Evolutionary conservation across 2,113 vertebrate genomes (phyloP).

Genomic region (Oxygymnocypris stewartii): DNA sequence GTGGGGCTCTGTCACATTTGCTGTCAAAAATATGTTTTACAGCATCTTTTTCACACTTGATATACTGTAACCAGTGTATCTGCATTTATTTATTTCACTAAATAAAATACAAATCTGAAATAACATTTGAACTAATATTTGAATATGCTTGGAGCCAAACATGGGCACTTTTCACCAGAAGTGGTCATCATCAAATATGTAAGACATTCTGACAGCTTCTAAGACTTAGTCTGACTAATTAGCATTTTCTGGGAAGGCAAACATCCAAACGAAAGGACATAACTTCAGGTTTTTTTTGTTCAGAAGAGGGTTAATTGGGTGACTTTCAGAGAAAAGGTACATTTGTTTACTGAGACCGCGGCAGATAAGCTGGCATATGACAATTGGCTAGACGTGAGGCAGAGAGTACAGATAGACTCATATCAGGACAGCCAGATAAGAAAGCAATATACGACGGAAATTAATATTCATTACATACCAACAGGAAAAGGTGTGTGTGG

Average conservation of each 20-base stretch:
- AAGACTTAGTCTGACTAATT: conserved; percentile 1
- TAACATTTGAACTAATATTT: neutral
- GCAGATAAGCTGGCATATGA: neutral
- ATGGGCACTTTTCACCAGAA: neutral
- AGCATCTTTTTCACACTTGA: neutral
- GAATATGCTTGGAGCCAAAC: neutral
- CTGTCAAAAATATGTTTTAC: neutral
- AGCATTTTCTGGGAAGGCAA: neutral
- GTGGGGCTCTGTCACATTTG: neutral
- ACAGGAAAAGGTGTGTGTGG: conserved; percentile 27
- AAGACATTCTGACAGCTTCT: conserved; percentile 9
- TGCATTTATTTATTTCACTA: neutral
- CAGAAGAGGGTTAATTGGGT: conserved; percentile 9
- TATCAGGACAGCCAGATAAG: conserved; percentile 18
- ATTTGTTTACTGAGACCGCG: neutral
- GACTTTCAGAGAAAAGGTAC: conserved; percentile 11
- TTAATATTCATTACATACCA: conserved; percentile 30
- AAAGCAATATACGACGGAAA: neutral
- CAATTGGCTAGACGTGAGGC: neutral
- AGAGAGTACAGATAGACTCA: neutral
- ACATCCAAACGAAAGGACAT: conserved; percentile 5
- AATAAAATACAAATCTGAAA: neutral
- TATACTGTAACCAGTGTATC: neutral
- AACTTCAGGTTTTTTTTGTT: neutral
- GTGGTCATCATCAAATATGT: neutral